These are phyloP conservation scores for Apocrypta bakeri DNA, from an alignment of 1,140 invertebrate genomes.

Conservation along the genomic window DNA sequence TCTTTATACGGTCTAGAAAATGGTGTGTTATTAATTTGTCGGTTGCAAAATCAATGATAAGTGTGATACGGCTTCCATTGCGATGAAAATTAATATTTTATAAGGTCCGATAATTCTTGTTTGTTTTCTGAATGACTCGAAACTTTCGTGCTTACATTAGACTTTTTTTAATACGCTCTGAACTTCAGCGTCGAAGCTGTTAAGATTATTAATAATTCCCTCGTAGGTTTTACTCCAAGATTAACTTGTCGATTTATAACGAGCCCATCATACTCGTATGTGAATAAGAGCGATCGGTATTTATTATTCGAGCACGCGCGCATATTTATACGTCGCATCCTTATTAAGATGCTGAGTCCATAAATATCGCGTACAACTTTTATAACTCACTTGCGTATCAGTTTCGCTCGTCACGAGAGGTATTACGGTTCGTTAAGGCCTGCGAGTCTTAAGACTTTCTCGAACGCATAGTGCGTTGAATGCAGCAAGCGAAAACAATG, in stretches of 20 bases:
- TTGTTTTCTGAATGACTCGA: too few species aligned
- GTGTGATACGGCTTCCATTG: not conserved
- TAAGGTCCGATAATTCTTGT: too few species aligned
- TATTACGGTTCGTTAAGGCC: conserved; percentile 62
- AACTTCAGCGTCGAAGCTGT: too few species aligned
- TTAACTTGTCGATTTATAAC: conserved; percentile 58
- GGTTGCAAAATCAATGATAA: not conserved
- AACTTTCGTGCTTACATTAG: too few species aligned
- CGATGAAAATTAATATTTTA: not conserved
- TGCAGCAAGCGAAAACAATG: conserved; percentile 24
- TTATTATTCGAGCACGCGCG: conserved; percentile 32
- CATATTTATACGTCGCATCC: not conserved
- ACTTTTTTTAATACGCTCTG: too few species aligned
- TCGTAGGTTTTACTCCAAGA: too few species aligned
- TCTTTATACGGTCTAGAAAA: not conserved
- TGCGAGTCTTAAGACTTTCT: conserved; percentile 17
- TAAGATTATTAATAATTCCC: conserved; percentile 60
- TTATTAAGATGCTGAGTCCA: conserved; percentile 19
- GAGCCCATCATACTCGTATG: not conserved
- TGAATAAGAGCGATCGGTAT: conserved; percentile 21
- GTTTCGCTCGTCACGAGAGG: conserved; percentile 28
- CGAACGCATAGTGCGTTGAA: too few species aligned
- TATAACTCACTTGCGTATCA: not conserved
- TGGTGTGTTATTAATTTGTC: not conserved
- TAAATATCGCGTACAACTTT: conserved; percentile 39